Evolutionary conservation across 2,113 vertebrate species (phyloP).

Genomic region (Pantherophis guttatus): DNA sequence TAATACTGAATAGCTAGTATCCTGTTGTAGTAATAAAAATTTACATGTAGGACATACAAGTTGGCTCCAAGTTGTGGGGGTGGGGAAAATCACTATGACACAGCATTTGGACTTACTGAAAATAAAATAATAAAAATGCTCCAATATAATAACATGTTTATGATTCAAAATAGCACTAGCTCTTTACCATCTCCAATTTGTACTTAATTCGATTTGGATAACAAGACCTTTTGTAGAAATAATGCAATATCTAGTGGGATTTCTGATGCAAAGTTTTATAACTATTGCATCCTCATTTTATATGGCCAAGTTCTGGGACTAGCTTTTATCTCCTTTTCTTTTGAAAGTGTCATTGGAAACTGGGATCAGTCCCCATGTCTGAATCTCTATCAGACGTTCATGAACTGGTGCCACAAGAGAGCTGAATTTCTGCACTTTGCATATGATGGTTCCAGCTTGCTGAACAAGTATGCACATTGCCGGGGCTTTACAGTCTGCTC

Average conservation of each 20-base stretch:
- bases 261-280: conserved; percentile 18
- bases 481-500: conserved; percentile 1
- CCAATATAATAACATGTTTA: conserved; percentile 40
- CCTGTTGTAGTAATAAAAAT: conserved; percentile 21
- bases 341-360: conserved; percentile 36
- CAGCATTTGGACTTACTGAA: conserved; percentile 33
- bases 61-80: neutral
- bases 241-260: conserved; percentile 61
- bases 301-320: conserved; percentile 6
- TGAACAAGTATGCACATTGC: neutral
- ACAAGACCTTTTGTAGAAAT: conserved; percentile 50
- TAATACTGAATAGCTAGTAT: neutral
- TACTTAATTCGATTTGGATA: conserved; percentile 54
- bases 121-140: conserved; percentile 48
- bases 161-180: conserved; percentile 46
- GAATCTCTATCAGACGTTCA: conserved; percentile 21
- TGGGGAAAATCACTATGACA: conserved; percentile 37
- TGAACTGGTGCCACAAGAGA: neutral
- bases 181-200: conserved; percentile 5
- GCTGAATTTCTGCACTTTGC: conserved; percentile 19
- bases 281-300: conserved; percentile 24
- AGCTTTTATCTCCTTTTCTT: conserved; percentile 38
- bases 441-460: neutral
- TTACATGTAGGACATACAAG: conserved; percentile 12
- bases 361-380: conserved; percentile 43